Evolutionary conservation across 37 sponge, comb jelly and placozoan species (phyloP), one percentile per base, ranked within the genome.

Genomic region (Oscarella lobularis): DNA sequence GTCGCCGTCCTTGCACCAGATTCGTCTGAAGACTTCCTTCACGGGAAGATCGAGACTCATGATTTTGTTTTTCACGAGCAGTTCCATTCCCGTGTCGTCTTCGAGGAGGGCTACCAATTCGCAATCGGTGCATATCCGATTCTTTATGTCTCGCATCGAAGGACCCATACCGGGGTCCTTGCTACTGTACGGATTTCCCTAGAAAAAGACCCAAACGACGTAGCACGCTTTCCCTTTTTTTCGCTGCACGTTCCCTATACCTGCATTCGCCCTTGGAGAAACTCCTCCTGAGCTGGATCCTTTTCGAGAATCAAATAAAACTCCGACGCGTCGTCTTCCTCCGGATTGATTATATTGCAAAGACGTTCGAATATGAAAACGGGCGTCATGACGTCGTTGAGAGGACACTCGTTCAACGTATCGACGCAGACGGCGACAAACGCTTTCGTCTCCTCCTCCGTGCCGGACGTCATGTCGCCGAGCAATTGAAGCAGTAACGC

Each of bases 201-300:
- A n/a, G n/a, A n/a, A n/a, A n/a, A n/a, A n/a, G n/a, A n/a, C n/a
- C n/a, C n/a, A n/a, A n/a, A n/a, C n/a, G n/a, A n/a, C n/a, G n/a
- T n/a, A n/a, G n/a, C n/a, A n/a, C n/a, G n/a, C n/a, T n/a, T n/a
- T n/a, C n/a, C n/a, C n/a, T n/a, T n/a, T n/a, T n/a, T n/a, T n/a
- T n/a, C n/a, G n/a, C n/a, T n/a, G n/a, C n/a, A n/a, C n/a, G n/a
- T n/a, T n/a, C n/a, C n/a, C n/a, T n/a, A n/a, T n/a, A n/a, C n/a
- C 70, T 94, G 95, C 95, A 94, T 94, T 30, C 91, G 82, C 0
- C 95, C 95, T 74, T 94, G 95, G 0, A 94, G 87, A 78, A 94
- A 94, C 76, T 94, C 95, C 76, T 94, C 95, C 73, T 94, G 95
- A 74, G 88, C 90, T 0, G 95, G 89, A 37, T 94, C 95, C 78